These are phyloP conservation scores for Aphelenchoides fujianensis DNA, from an alignment of 1,140 invertebrate species.

Conservation along the genomic window DNA sequence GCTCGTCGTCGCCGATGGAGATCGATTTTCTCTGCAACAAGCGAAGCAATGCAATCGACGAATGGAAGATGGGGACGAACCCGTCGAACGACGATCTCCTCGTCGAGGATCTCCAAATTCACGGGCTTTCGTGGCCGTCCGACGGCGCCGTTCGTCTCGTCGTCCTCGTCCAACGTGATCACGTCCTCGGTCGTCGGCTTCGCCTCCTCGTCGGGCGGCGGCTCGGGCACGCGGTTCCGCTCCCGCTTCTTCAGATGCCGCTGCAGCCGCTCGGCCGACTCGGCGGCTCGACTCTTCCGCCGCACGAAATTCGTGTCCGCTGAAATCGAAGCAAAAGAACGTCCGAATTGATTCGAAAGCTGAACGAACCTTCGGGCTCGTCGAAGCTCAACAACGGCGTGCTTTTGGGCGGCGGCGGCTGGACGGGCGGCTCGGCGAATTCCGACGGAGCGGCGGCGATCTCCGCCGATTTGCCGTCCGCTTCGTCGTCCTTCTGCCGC, in stretches of 20 bases:
- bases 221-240: not conserved
- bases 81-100: not conserved
- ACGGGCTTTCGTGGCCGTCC: not conserved
- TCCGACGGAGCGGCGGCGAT: not conserved
- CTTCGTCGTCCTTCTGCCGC: not conserved
- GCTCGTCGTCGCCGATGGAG: not conserved
- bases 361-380: constrained; percentile 22
- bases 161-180: not conserved
- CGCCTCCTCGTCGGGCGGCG: no score
- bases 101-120: not conserved
- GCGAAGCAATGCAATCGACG: not conserved
- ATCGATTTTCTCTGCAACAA: not conserved
- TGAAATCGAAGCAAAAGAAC: constrained; percentile 10
- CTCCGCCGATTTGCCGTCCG: constrained; percentile 12
- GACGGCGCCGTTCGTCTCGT: not conserved
- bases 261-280: not conserved
- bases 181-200: not conserved
- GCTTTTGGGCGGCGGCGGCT: not conserved
- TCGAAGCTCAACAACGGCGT: constrained; percentile 19
- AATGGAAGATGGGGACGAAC: not conserved
- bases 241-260: not conserved
- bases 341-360: not conserved
- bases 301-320: not conserved
- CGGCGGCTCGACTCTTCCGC: not conserved
- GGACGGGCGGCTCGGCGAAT: constrained; percentile 7